phyloP scores from a whole-genome alignment of 2,797 vertebrate species.

The Alcedo quadribrachys region DNA sequence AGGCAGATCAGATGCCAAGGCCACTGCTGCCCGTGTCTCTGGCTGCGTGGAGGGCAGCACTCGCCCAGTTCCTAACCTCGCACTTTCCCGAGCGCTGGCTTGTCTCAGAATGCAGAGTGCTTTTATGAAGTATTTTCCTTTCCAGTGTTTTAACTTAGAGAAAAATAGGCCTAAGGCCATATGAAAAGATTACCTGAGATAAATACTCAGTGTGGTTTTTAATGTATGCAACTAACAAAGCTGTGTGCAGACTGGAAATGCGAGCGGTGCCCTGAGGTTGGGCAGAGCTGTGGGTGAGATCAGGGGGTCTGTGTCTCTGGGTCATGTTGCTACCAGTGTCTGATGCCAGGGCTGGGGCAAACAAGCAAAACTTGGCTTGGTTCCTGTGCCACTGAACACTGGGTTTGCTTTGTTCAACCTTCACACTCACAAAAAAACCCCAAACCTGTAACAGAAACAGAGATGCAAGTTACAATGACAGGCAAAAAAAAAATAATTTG shows the following conservation, averaged over 20 bases:
- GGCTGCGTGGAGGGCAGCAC: not conserved
- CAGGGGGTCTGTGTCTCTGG: not conserved
- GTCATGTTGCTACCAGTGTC: not conserved
- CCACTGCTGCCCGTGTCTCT: not conserved
- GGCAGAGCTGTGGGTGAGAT: not conserved
- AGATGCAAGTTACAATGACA: not conserved
- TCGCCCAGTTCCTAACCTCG: not conserved
- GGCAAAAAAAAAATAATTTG: not conserved
- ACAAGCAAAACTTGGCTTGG: not conserved
- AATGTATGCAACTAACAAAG: not conserved
- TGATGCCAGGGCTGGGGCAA: not conserved
- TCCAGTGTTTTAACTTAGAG: conserved; percentile 5
- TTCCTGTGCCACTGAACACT: not conserved
- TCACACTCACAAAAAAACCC: not conserved
- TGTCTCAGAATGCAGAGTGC: not conserved
- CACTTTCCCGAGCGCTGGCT: conserved; percentile 1
- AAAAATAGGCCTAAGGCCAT: conserved; percentile 31
- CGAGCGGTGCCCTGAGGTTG: not conserved
- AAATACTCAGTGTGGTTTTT: not conserved
- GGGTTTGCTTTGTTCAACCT: not conserved
- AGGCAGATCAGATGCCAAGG: not conserved
- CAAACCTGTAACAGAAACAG: not conserved
- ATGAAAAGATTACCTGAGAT: not conserved
- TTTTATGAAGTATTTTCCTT: conserved; percentile 33
- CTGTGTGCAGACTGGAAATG: not conserved